phyloP scores from a whole-genome alignment of 2,797 vertebrate genomes.

The Malurus leucopterus region DNA sequence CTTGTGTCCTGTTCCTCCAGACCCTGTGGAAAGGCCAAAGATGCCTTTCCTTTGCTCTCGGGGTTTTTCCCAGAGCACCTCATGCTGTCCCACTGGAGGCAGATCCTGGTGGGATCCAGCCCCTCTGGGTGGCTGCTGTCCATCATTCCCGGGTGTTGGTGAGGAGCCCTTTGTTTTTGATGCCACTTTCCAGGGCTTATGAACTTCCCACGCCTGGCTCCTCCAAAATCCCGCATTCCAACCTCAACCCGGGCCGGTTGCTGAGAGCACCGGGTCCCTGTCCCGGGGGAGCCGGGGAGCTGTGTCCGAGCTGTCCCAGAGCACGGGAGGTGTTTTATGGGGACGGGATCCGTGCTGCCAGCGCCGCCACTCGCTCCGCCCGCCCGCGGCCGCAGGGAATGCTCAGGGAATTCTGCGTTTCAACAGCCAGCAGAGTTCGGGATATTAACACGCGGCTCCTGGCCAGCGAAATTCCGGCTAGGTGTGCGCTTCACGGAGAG shows the following conservation, averaged over 20 bases:
- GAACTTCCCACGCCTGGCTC: neutral
- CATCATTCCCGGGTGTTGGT: too few species aligned
- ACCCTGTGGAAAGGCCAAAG: neutral
- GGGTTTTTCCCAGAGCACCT: accelerated
- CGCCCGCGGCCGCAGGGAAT: neutral
- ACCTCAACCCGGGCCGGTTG: accelerated
- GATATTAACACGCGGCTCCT: neutral
- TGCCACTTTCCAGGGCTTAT: neutral
- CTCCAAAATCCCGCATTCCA: neutral
- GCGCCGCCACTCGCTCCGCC: accelerated
- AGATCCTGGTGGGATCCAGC: too few species aligned
- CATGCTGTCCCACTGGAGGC: accelerated
- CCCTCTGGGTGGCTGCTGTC: too few species aligned
- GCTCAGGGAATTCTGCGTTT: neutral
- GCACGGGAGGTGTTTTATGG: neutral
- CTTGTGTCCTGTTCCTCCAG: neutral
- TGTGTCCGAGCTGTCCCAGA: accelerated
- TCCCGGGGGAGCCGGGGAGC: neutral
- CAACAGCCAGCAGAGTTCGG: neutral
- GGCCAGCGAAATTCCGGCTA: neutral
- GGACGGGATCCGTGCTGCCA: neutral
- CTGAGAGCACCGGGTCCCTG: accelerated
- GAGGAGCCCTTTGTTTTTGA: neutral
- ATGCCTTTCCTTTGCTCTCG: neutral
- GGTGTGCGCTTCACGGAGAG: neutral